Base-by-base conservation (phyloP, 2,888 invertebrate species). In the Heliconius ethilla region DNA sequence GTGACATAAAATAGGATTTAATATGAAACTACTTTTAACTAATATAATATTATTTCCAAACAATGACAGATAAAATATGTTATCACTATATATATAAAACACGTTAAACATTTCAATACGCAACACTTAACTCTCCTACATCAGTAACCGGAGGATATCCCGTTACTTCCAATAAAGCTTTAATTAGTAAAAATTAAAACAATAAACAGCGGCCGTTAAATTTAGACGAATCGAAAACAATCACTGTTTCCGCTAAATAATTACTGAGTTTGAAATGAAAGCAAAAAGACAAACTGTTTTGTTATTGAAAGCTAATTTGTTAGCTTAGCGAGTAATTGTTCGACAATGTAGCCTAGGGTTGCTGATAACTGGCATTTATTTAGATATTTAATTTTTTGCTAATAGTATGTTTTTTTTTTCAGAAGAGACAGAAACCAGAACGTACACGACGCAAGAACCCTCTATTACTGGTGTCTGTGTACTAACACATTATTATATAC, bases 321-420 rank as follows among this genome's bases (percentile, higher is more conserved):
- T 91, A 87, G 90, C 89, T 88, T 89, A 88, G 87, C 87, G 86
- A 85, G 88, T 90, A 90, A 93, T 93, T 90, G 88, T 84, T 83
- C 87, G 87, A 92, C 92, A 90, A 87, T 90, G 92, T 92, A 86
- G 80, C 76, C 69, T 88, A 93, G 92, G 93, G 93, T 75, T 83
- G 82, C 1, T 76, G 25, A 15, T 5, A 3, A 22, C 22, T 18
- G 1, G 9, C 13, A 33, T 37, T 72, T 76, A 70, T 22, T 63
- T 33, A 6, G 33, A 33, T 6, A 33, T 33, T 33, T 5, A 29
- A 29, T 29, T 29, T 29, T 29, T 29, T 29, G 29, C 18, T 33
- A 33, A 33, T 33, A 33, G 33, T 7, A 33, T 33, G 7, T 33
- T 33, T 33, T 33, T 33, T 33, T 33, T 33, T 33, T 33, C 33